Percentiles rank a stretch among this genome's conserved stretches.
Evolutionary conservation across 1,140 invertebrate genomes (phyloP).

Genomic region (Probaryconus sp.): DNA sequence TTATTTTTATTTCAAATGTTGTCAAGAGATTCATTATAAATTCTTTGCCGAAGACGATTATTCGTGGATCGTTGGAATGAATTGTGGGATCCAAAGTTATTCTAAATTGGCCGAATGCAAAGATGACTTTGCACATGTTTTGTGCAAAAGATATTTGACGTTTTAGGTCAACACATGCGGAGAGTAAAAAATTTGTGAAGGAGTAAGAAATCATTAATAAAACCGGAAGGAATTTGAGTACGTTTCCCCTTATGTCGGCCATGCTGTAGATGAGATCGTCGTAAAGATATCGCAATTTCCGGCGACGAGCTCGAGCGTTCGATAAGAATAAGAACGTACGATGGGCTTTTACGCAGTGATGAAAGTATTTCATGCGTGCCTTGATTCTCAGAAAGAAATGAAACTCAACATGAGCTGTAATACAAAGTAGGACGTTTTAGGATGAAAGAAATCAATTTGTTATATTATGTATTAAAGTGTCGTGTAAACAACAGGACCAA

Average conservation of each 20-base stretch:
- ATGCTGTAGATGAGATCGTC: conserved; percentile 56
- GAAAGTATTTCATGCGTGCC: conserved; percentile 49
- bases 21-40: too few species aligned
- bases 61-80: too few species aligned
- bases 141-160: too few species aligned
- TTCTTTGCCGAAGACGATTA: too few species aligned
- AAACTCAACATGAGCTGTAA: conserved; percentile 38
- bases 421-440: conserved; percentile 48
- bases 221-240: conserved; percentile 57
- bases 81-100: too few species aligned
- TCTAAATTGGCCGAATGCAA: too few species aligned
- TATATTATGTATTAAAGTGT: too few species aligned
- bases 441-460: conserved; percentile 18
- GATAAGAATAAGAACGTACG: conserved; percentile 67
- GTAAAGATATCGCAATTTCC: conserved; percentile 73
- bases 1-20: too few species aligned
- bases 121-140: too few species aligned
- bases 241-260: conserved; percentile 47
- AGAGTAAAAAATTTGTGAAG: conserved; percentile 28
- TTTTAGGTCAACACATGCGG: conserved; percentile 19
- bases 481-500: too few species aligned
- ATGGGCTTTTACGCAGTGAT: conserved; percentile 50
- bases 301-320: conserved; percentile 66
- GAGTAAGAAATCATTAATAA: conserved; percentile 54
- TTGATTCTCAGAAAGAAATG: conserved; percentile 50